Base-by-base conservation (phyloP, 2,797 vertebrate genomes). In the Ispidina picta region DNA sequence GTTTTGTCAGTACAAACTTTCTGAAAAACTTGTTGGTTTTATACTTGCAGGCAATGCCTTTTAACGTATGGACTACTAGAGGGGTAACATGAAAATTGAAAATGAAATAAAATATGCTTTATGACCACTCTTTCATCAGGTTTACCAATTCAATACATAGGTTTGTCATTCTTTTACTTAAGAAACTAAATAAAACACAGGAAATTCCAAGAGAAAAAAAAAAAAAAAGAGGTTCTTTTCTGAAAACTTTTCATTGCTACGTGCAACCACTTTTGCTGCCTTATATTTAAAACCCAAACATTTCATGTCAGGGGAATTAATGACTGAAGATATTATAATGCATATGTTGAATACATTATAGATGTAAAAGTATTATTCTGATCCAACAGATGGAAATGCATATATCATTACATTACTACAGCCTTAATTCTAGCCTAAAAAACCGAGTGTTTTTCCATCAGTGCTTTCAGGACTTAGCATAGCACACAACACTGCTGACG, bases 361-460 rank as follows among this genome's bases (percentile, higher is more conserved):
- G 37, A 89, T 79, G 22, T 95, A 95, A 95, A 91, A 88, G 91
- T 91, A 95, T 95, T 95, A 95, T 89, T 95, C 63, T 82, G 80
- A 95, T 94, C 85, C 94, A 94, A 88, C 95, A 95, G 94, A 95
- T 95, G 91, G 94, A 95, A 95, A 94, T 94, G 48, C 91, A 94
- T 96, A 93, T 94, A 94, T 93, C 93, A 95, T 95, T 74, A 89
- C 54, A 79, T 54, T 70, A 64, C 68, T 70, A 76, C 44, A 68
- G 71, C 74, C 58, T 86, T 88, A 82, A 65, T 56, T 90, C 29
- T 76, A 74, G 29, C 46, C 74, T 74, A 93, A 91, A 93, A 93
- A 89, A 95, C 95, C 90, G 68, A 90, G 26, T 62, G 6, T 86
- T 92, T 92, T 93, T 92, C 56, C 71, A 84, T 88, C 74, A 79